Evolutionary conservation across 1,140 invertebrate species (phyloP), one percentile per base, ranked within the genome.

Genomic region (Tetragnatha versicolor): DNA sequence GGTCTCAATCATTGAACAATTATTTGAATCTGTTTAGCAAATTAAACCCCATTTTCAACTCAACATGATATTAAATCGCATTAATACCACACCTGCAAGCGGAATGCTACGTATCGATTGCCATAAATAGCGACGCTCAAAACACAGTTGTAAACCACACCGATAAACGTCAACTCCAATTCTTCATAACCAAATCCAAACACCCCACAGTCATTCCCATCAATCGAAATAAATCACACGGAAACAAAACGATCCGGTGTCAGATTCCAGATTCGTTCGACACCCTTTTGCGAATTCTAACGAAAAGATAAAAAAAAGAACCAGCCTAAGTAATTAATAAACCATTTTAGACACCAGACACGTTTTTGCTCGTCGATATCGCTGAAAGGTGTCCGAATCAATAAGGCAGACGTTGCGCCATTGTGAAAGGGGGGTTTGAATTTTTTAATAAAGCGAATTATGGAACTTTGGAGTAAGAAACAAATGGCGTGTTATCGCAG

Each of bases 271-370:
- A 68, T 51, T 68, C 49, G 17, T 20, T 0, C 0, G 2, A 31
- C 31, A 20, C 14, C 49, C 17, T 20, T 51, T 7, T 33, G 25
- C 68, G 29, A 39, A 51, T 37, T 66, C n/a, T 25, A 39, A 33
- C 69, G 35, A 42, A 35, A 58, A 22, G 4, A 20, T 3, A 22
- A 63, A 76, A 66, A 45, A 47, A 12, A 33, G 55, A 77, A 77
- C 60, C 37, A 42, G 33, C 33, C 65, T 49, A 65, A 77, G 60
- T 77, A 77, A 77, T 77, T 77, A 77, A 77, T 77, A 77, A 77
- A 66, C 73, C 73, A 77, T 65, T 77, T 66, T 31, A 47, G 60
- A 65, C 42, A 20, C 14, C 37, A 31, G 60, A 77, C 61, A 65
- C 33, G 60, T 77, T 77, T 77, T 77, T 77, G 60, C 60, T 73